Base-by-base conservation (phyloP, 2,888 invertebrate species). In the Carterocephalus palaemon region DNA sequence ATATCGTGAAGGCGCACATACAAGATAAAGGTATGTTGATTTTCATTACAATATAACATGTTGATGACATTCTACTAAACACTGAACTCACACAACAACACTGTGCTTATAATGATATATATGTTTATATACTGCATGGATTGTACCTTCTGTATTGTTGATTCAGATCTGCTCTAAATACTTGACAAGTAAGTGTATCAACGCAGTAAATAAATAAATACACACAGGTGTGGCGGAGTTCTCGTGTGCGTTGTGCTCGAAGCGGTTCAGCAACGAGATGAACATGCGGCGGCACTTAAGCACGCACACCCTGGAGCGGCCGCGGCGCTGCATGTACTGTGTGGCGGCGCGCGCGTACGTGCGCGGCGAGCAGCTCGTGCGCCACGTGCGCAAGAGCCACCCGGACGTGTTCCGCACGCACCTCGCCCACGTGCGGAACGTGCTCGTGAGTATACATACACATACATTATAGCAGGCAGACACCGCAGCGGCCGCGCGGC, bases 251-350 rank as follows among this genome's bases (percentile, higher is more conserved):
- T 76, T 85, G 53, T 94, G 94, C 73, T 66, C 84, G 24, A 93
- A 93, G 79, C 62, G 81, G 28, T 94, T 93, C 74, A 88, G 90
- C 22, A 90, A 90, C 41, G 92, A 92, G 64, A 87, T 91, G 15
- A 91, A 92, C 45, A 77, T 93, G 61, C 91, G 91, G 55, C 90
- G 92, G 9, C 94, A 94, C 74, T 77, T 91, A 67, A 75, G 89
- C 53, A 93, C 92, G 42, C 94, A 94, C 72, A 89, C 90, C 54
- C 88, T 92, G 75, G 93, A 94, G 70, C 90, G 90, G 39, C 92
- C 94, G 39, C 91, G 93, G 36, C 91, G 91, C 53, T 94, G 94
- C 70, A 91, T 93, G 66, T 92, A 93, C 74, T 94, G 94, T 75
- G 77, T 82, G 64, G 56, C 68, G 53, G 76, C 83, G 66, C 89